Evolutionary conservation across 2,888 invertebrate species (phyloP).

Genomic region (Pediacus dermestoides): DNA sequence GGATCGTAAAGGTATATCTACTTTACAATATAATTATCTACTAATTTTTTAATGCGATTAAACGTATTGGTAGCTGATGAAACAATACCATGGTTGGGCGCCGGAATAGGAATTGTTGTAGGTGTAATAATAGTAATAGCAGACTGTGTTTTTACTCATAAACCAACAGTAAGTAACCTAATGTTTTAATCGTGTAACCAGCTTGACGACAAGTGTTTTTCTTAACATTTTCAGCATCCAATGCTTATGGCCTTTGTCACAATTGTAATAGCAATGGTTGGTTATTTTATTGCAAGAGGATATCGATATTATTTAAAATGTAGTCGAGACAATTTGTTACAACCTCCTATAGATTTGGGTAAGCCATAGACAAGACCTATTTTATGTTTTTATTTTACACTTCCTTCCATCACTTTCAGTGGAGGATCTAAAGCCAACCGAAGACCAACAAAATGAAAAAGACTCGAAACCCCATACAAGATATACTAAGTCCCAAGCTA

Average conservation of each 20-base stretch:
- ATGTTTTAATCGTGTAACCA: conserved; percentile 5
- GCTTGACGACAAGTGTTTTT: background rate
- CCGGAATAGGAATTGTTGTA: conserved; percentile 67
- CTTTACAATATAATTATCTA: conserved; percentile 8
- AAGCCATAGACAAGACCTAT: conserved; percentile 24
- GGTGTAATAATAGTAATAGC: conserved; percentile 67
- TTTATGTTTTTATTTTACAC: conserved; percentile 11
- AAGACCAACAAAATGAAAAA: conserved; percentile 29
- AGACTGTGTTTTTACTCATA: conserved; percentile 64
- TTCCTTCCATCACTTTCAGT: conserved; percentile 23
- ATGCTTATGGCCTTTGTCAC: conserved; percentile 68
- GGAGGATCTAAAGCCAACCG: too few species aligned
- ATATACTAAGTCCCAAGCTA: conserved; percentile 72
- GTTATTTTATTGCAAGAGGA: conserved; percentile 63
- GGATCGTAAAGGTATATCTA: conserved; percentile 56
- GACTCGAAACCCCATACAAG: conserved; percentile 47
- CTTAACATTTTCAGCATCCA: conserved; percentile 60
- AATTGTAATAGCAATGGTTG: conserved; percentile 62
- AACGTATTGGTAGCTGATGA: conserved; percentile 55
- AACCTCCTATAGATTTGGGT: conserved; percentile 53
- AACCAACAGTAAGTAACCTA: conserved; percentile 59
- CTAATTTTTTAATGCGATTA: conserved; percentile 7
- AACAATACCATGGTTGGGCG: conserved; percentile 72
- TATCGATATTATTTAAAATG: conserved; percentile 55
- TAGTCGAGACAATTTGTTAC: conserved; percentile 53